phyloP scores from a whole-genome alignment of 2,113 vertebrate species.

The Oenanthe oenanthe region DNA sequence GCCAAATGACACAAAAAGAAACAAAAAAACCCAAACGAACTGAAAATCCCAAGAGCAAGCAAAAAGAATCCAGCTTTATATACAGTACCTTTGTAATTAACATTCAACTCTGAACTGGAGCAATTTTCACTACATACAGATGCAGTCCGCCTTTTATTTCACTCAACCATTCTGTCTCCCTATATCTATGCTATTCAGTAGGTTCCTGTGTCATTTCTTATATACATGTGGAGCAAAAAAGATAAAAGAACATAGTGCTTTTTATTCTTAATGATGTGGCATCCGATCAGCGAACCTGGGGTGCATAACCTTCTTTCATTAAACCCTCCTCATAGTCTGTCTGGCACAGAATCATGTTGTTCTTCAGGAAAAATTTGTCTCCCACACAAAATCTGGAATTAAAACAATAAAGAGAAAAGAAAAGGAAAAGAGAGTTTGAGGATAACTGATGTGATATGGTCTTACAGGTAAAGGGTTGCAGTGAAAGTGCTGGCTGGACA shows the following conservation, averaged over 20 bases:
- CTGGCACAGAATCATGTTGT: conserved; percentile 99
- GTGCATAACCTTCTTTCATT: conserved; percentile 97
- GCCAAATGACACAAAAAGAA: conserved; percentile 89
- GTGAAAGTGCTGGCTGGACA: not conserved
- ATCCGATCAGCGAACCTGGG: conserved; percentile 92
- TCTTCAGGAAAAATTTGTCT: conserved; percentile 99
- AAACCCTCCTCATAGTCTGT: conserved; percentile 99
- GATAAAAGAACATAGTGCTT: conserved; percentile 85
- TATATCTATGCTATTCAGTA: conserved; percentile 91
- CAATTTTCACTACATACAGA: conserved; percentile 80
- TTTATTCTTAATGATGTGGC: conserved; percentile 71
- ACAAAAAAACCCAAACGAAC: conserved; percentile 76
- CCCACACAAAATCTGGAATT: conserved; percentile 95
- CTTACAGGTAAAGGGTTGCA: not conserved
- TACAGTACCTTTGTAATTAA: conserved; percentile 83
- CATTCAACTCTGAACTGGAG: conserved; percentile 82
- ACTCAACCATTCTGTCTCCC: conserved; percentile 75
- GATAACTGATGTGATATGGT: not conserved
- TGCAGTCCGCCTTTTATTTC: conserved; percentile 77
- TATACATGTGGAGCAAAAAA: conserved; percentile 80
- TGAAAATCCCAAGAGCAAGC: conserved; percentile 80
- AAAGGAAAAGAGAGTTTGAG: not conserved
- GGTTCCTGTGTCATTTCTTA: conserved; percentile 80
- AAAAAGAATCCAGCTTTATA: conserved; percentile 78
- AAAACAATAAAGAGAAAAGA: not conserved